Percentiles rank a stretch among this genome's conserved stretches.
Evolutionary conservation across 2,888 invertebrate genomes (phyloP).

Genomic region (Iselma pallidipennis): DNA sequence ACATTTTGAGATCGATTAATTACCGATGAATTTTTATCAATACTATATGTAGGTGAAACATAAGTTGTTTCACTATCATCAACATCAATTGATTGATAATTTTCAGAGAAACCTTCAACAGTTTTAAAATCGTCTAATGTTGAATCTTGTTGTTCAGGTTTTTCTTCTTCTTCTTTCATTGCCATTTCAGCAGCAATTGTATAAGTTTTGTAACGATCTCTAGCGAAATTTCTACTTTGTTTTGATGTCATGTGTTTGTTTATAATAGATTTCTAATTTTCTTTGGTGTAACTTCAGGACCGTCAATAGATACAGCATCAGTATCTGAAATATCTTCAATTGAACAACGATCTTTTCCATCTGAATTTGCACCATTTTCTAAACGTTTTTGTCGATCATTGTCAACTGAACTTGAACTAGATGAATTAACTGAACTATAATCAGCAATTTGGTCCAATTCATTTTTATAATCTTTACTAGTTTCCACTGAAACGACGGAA

Average conservation of each 20-base stretch:
- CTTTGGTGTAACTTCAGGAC: slow-evolving; percentile 77
- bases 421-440: slow-evolving; percentile 9
- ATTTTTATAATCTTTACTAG: neutral
- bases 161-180: slow-evolving; percentile 53
- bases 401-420: slow-evolving; percentile 14
- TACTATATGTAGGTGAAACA: slow-evolving; percentile 29
- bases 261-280: slow-evolving; percentile 59
- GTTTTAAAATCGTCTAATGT: slow-evolving; percentile 39
- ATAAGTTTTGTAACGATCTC: slow-evolving; percentile 82
- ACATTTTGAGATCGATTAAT: slow-evolving; percentile 20
- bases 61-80: slow-evolving; percentile 23
- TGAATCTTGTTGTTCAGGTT: slow-evolving; percentile 29
- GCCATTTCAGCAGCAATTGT: slow-evolving; percentile 71
- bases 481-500: neutral
- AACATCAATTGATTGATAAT: slow-evolving; percentile 37
- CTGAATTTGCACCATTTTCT: slow-evolving; percentile 10
- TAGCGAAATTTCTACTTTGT: slow-evolving; percentile 73
- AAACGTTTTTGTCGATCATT: slow-evolving; percentile 13
- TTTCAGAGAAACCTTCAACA: slow-evolving; percentile 23
- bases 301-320: slow-evolving; percentile 6
- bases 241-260: slow-evolving; percentile 69
- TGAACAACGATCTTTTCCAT: slow-evolving; percentile 24
- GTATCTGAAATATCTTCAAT: slow-evolving; percentile 23
- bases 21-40: slow-evolving; percentile 35
- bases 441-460: neutral